These are phyloP conservation scores for Metacarcinus magister DNA, from an alignment of 2,888 invertebrate genomes.

Conservation along the genomic window DNA sequence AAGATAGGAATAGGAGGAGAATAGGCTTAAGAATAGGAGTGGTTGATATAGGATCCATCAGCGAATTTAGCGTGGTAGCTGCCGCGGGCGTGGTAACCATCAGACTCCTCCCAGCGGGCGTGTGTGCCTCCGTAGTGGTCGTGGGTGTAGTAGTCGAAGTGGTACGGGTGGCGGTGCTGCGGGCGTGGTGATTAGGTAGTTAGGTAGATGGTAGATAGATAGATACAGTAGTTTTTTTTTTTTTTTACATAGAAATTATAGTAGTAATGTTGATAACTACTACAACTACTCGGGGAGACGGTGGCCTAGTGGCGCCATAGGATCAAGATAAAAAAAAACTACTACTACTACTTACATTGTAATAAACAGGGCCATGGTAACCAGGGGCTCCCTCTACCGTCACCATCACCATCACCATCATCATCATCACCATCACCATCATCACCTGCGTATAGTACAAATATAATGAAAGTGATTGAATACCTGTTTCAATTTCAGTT, in stretches of 20 bases:
- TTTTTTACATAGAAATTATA: no score
- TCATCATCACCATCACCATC: constrained; percentile 1
- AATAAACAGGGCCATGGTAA: background rate
- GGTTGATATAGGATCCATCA: constrained; percentile 26
- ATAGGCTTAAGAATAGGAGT: background rate
- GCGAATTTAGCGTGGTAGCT: constrained; percentile 54
- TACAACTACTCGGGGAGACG: background rate
- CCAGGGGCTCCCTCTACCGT: background rate
- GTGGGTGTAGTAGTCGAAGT: constrained; percentile 72
- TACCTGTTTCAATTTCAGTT: background rate
- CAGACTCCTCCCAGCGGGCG: constrained; percentile 63
- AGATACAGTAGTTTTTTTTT: background rate
- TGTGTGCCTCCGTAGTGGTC: constrained; percentile 70
- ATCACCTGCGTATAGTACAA: background rate
- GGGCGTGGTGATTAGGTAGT: background rate
- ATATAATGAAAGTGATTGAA: background rate
- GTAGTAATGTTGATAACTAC: background rate
- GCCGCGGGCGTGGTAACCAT: constrained; percentile 69
- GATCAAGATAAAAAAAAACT: no score
- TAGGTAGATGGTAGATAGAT: background rate
- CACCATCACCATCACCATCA: constrained; percentile 60
- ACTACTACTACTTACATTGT: constrained; percentile 15
- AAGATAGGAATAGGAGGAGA: background rate
- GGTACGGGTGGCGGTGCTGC: constrained; percentile 54
- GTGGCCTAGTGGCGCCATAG: no score